Percentiles rank a stretch among this genome's conserved stretches.
phyloP scores from a whole-genome alignment of 2,113 vertebrate genomes.

The Oplegnathus fasciatus region DNA sequence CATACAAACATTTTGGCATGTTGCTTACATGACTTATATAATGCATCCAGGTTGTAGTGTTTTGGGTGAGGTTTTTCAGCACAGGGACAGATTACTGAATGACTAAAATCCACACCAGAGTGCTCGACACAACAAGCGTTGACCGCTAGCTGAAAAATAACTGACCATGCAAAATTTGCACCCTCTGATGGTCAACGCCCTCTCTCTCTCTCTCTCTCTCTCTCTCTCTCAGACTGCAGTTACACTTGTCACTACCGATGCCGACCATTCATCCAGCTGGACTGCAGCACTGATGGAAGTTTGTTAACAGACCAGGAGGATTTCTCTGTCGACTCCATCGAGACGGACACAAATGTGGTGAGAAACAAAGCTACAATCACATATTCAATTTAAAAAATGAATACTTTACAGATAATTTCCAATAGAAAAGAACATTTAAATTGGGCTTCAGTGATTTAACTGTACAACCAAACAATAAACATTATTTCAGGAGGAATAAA shows the following conservation, averaged over 20 bases:
- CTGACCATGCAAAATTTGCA: background rate
- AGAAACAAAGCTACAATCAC: slow-evolving; percentile 50
- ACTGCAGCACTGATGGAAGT: slow-evolving; percentile 87
- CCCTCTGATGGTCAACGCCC: background rate
- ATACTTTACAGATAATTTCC: background rate
- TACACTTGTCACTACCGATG: slow-evolving; percentile 97
- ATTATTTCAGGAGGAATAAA: no score
- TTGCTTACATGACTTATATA: background rate
- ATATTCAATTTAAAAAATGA: background rate
- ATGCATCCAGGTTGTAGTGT: background rate
- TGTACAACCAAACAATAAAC: background rate
- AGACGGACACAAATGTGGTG: slow-evolving; percentile 97
- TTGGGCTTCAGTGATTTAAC: background rate
- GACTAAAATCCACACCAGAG: slow-evolving; percentile 13
- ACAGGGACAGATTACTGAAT: background rate
- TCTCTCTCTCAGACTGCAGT: slow-evolving; percentile 88
- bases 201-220: slow-evolving; percentile 13
- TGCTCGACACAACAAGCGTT: background rate
- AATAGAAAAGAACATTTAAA: background rate
- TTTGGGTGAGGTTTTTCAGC: background rate
- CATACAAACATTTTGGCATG: background rate
- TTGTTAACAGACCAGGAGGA: slow-evolving; percentile 63
- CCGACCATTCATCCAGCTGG: slow-evolving; percentile 90
- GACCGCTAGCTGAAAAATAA: background rate
- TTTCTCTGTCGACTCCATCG: slow-evolving; percentile 84